Conservation (phyloP, 2,888 invertebrate genomes). For the Zootermopsis nevadensis region DNA sequence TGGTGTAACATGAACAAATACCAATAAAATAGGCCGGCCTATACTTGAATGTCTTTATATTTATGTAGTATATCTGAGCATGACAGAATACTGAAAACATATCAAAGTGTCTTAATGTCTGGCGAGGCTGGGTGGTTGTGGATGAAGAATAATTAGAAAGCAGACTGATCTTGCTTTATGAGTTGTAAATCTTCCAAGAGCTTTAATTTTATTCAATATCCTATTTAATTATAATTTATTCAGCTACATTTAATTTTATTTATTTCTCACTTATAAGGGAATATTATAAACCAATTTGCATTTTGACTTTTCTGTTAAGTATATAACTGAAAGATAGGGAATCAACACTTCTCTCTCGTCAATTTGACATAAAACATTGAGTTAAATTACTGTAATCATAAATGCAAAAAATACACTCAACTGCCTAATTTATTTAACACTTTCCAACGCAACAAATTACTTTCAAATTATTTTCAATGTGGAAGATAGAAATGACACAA, state of each 20-base stretch:
- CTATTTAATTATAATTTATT: not conserved
- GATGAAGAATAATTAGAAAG: not conserved
- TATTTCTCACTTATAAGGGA: too few species aligned
- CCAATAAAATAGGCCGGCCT: constrained; percentile 25
- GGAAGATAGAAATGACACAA: too few species aligned
- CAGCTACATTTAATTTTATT: not conserved
- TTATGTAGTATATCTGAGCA: not conserved
- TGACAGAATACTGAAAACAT: constrained; percentile 5
- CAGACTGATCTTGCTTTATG: not conserved
- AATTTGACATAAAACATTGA: too few species aligned
- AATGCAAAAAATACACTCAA: too few species aligned
- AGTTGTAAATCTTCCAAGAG: not conserved
- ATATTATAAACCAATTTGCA: too few species aligned
- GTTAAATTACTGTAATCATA: too few species aligned
- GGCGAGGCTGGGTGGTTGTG: constrained; percentile 1
- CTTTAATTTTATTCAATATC: constrained; percentile 22
- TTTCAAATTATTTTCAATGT: too few species aligned
- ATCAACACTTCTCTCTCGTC: too few species aligned
- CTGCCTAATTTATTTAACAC: too few species aligned
- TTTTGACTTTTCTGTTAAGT: too few species aligned
- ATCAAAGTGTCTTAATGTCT: constrained; percentile 20
- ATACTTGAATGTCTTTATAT: not conserved
- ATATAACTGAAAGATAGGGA: too few species aligned
- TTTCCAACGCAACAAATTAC: too few species aligned
- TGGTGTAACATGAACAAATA: not conserved